Evolutionary conservation across 2,113 vertebrate species (phyloP), one percentile per base, ranked within the genome.

Genomic region (Rhodinocichla rosea): DNA sequence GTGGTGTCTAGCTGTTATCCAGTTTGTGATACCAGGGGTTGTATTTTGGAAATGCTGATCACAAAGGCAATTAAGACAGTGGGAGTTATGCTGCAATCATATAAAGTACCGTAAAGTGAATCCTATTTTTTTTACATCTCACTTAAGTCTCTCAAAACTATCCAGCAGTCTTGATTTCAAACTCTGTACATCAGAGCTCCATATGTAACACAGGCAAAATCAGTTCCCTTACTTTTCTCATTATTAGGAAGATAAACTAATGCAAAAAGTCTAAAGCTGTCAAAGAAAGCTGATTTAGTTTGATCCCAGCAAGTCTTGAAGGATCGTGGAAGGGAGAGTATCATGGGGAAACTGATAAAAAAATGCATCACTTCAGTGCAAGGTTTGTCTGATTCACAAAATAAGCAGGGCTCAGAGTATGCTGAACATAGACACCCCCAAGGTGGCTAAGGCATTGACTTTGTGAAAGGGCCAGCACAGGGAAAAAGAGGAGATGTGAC

Each of bases 361-460:
- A 39, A 33, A 17, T 10, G 0, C 42, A 52, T 77, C 8, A 6
- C 19, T 39, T 63, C 52, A 20, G 0, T 67, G 76, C 18, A 32
- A 56, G 32, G 20, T 56, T 86, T 87, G 55, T 26, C n/a, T 12
- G 13, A 50, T 53, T 89, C 60, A 20, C 21, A 39, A 76, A 39
- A 37, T 10, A 35, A 78, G 19, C 47, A 63, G 47, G 33, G 24
- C 67, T 71, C 26, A 35, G 52, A 42, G 57, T 20, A 8, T 52
- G 35, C 22, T 62, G 69, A 62, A 27, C 22, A 27, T 30, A 23
- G 30, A 56, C 28, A 21, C 4, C n/a, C 1, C 0, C 3, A 0
- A 5, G 14, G 0, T 69, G 59, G 32, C 55, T 71, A 20, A 55
- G 59, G 19, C 20, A 86, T 18, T 56, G 40, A 18, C 52, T 40